Evolutionary conservation across 2,888 invertebrate genomes (phyloP).

Genomic region (Dryomyza anilis): DNA sequence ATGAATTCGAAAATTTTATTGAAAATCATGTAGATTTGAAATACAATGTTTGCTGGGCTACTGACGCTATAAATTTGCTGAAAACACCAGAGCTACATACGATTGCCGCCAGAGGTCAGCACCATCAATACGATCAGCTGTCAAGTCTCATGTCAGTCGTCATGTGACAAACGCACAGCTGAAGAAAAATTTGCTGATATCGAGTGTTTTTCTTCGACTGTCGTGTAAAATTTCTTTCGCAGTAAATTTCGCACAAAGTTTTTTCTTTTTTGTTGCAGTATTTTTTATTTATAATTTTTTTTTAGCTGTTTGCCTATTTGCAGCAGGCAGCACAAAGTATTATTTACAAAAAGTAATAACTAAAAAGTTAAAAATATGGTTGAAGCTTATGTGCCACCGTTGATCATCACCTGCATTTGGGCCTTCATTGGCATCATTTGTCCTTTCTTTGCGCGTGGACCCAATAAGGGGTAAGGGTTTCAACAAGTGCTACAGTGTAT

Average conservation of each 20-base stretch:
- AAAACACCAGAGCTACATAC: too few relatives aligned
- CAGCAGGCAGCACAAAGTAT: neutral
- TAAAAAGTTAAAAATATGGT: slow-evolving; percentile 44
- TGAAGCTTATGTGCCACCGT: slow-evolving; percentile 50
- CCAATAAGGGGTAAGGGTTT: slow-evolving; percentile 53
- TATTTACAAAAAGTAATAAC: neutral
- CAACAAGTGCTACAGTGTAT: too few relatives aligned
- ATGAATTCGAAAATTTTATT: too few relatives aligned
- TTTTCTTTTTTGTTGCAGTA: neutral
- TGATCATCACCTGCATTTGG: slow-evolving; percentile 54
- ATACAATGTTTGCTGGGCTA: too few relatives aligned
- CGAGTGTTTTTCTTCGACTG: slow-evolving; percentile 3
- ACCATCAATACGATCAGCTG: slow-evolving; percentile 12
- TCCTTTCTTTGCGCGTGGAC: slow-evolving; percentile 57
- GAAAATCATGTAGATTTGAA: too few relatives aligned
- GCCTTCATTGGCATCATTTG: slow-evolving; percentile 54
- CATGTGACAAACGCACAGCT: slow-evolving; percentile 36
- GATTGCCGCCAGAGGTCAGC: too few relatives aligned
- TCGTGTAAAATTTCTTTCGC: slow-evolving; percentile 2
- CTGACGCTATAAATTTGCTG: too few relatives aligned
- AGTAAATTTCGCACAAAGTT: neutral
- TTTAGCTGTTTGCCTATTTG: neutral
- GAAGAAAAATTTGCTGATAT: slow-evolving; percentile 20
- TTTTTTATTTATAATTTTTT: neutral
- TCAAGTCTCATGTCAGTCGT: slow-evolving; percentile 27